Conservation (phyloP, 2,888 invertebrate species). For the Desoria tigrina region DNA sequence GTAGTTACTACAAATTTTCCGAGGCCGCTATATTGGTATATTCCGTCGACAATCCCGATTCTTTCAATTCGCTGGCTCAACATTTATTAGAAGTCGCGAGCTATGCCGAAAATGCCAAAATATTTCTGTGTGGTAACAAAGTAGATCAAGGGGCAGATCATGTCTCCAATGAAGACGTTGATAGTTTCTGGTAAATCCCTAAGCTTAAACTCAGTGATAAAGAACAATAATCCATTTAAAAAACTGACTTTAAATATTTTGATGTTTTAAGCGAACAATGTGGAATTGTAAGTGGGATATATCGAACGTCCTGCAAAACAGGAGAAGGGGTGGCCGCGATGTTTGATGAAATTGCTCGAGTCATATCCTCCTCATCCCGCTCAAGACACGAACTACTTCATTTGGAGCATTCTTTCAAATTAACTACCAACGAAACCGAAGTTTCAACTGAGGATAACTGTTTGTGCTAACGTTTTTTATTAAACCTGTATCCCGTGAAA, state of each 20-base stretch:
- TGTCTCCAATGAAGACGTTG: constrained; percentile 45
- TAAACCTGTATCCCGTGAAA: not conserved
- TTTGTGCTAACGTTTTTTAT: constrained; percentile 22
- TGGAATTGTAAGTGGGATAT: constrained; percentile 77
- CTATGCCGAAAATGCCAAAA: constrained; percentile 91
- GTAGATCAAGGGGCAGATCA: constrained; percentile 69
- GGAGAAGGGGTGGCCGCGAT: constrained; percentile 80
- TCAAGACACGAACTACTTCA: constrained; percentile 37
- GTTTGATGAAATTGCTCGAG: constrained; percentile 79
- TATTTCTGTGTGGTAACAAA: constrained; percentile 92
- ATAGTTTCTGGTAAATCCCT: constrained; percentile 41
- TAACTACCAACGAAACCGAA: constrained; percentile 20
- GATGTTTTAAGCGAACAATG: constrained; percentile 75
- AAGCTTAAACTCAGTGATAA: not conserved
- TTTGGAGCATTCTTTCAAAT: constrained; percentile 32
- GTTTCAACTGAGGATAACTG: constrained; percentile 27
- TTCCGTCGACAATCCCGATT: constrained; percentile 84
- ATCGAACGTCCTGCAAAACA: constrained; percentile 85
- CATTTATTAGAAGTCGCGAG: constrained; percentile 90
- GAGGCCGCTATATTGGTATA: constrained; percentile 92
- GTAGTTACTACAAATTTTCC: constrained; percentile 93
- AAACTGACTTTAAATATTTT: not conserved
- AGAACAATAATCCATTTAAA: not conserved
- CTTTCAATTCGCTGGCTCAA: constrained; percentile 88
- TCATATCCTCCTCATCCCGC: constrained; percentile 62